A percentile compares a stretch with the other conserved stretches of the same genome.
Evolutionary conservation across 2,888 invertebrate genomes (phyloP).

Genomic region (Leucania comma): DNA sequence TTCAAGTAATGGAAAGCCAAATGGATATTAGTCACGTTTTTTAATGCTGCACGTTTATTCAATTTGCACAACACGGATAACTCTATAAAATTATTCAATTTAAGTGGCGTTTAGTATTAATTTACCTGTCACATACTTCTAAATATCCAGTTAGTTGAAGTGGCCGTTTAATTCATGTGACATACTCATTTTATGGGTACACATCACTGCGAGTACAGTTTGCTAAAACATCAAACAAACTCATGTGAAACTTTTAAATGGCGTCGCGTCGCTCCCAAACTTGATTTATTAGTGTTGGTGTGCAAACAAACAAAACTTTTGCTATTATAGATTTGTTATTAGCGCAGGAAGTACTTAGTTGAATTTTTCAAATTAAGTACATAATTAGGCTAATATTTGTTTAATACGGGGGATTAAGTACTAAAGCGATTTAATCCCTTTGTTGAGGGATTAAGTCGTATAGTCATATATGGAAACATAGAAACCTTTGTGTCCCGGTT

Average conservation of each 20-base stretch:
- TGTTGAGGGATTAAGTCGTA: no score
- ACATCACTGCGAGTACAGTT: constrained; percentile 8
- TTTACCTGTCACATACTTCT: neutral
- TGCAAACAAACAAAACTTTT: constrained; percentile 50
- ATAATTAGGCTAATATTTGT: constrained; percentile 12
- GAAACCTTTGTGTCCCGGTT: neutral
- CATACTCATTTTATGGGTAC: constrained; percentile 3
- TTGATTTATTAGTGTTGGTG: constrained; percentile 44
- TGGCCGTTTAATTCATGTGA: constrained; percentile 24
- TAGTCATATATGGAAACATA: no score
- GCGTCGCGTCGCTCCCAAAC: constrained; percentile 15
- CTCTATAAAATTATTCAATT: constrained; percentile 27
- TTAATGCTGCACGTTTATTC: constrained; percentile 35
- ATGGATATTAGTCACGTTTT: constrained; percentile 15
- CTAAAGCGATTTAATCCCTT: neutral
- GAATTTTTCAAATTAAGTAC: constrained; percentile 26
- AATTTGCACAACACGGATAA: constrained; percentile 32
- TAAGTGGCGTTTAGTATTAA: constrained; percentile 14
- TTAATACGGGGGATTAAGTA: constrained; percentile 6
- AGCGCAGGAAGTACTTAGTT: constrained; percentile 11
- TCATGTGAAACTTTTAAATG: constrained; percentile 47
- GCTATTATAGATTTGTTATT: constrained; percentile 43
- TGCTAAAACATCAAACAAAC: constrained; percentile 43
- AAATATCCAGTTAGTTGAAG: constrained; percentile 5
- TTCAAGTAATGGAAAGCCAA: constrained; percentile 10